phyloP scores from a whole-genome alignment of 2,797 vertebrate species.

The Phoeniculus purpureus region DNA sequence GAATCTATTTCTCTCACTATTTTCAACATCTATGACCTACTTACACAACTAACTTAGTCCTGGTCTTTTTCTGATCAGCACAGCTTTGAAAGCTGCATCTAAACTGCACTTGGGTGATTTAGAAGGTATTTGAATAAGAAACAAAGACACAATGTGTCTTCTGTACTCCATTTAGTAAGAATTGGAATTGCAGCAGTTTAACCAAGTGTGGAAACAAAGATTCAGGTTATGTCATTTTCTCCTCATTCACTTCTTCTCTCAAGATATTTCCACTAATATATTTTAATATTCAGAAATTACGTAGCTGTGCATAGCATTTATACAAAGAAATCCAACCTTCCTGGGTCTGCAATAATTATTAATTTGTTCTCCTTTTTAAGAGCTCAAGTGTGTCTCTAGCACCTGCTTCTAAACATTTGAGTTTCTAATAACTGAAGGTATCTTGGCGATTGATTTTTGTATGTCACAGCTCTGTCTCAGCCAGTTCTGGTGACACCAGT shows the following conservation, averaged over 20 bases:
- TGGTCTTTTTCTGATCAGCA: background rate
- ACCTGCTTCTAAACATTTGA: background rate
- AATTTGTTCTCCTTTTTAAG: background rate
- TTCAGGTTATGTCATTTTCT: background rate
- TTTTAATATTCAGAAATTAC: background rate
- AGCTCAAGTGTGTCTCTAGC: background rate
- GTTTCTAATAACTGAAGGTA: background rate
- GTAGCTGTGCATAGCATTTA: background rate
- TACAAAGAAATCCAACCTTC: background rate
- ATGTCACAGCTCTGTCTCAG: background rate
- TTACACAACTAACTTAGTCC: background rate
- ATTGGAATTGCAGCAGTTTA: background rate
- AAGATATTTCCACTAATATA: background rate
- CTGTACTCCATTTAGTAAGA: background rate
- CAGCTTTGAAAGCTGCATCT: background rate
- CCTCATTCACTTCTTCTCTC: background rate
- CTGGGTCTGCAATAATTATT: background rate
- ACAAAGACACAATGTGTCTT: background rate
- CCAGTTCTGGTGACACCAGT: background rate
- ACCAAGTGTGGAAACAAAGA: background rate
- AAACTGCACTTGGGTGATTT: background rate
- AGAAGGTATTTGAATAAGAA: background rate
- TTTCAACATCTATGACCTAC: slow-evolving; percentile 33
- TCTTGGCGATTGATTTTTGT: background rate
- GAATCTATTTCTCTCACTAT: slow-evolving; percentile 9